These are phyloP conservation scores for Holothuria glaberrima DNA, from an alignment of 35 echinoderm and acorn worm genomes.

Conservation along the genomic window DNA sequence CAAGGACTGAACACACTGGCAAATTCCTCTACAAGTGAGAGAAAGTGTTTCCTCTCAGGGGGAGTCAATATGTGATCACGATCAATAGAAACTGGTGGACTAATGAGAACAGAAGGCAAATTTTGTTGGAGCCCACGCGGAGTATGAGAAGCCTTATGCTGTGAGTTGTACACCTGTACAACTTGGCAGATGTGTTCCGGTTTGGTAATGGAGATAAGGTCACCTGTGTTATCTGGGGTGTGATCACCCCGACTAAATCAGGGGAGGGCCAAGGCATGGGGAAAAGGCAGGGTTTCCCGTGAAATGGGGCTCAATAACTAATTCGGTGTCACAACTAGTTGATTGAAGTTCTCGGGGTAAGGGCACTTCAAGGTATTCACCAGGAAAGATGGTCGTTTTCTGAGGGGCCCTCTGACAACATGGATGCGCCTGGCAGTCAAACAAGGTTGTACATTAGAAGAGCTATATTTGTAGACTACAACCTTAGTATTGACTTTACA, in stretches of 20 bases:
- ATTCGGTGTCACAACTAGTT: not conserved
- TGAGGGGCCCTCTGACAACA: slow-evolving; percentile 22
- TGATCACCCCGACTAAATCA: not conserved
- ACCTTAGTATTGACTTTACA: no score
- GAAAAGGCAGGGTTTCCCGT: not conserved
- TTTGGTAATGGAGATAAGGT: not conserved
- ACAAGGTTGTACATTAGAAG: not conserved
- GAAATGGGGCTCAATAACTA: not conserved
- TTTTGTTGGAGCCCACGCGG: not conserved
- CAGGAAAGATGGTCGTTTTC: not conserved
- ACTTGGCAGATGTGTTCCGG: slow-evolving; percentile 9
- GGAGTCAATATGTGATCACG: not conserved
- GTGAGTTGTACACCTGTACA: not conserved
- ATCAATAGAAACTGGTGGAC: slow-evolving; percentile 32
- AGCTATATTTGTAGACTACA: slow-evolving; percentile 13
- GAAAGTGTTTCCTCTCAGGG: no score
- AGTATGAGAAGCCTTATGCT: not conserved
- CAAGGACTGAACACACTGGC: slow-evolving; percentile 21
- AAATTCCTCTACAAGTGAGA: slow-evolving; percentile 42
- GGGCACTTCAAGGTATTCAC: slow-evolving; percentile 12
- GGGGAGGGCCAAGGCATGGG: not conserved
- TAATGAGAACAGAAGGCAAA: not conserved
- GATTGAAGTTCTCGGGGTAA: not conserved
- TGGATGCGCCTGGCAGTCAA: not conserved
- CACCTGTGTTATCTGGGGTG: slow-evolving; percentile 1